These are phyloP conservation scores for Sphaerophoria rueppellii DNA, from an alignment of 2,888 invertebrate species.

Conservation along the genomic window DNA sequence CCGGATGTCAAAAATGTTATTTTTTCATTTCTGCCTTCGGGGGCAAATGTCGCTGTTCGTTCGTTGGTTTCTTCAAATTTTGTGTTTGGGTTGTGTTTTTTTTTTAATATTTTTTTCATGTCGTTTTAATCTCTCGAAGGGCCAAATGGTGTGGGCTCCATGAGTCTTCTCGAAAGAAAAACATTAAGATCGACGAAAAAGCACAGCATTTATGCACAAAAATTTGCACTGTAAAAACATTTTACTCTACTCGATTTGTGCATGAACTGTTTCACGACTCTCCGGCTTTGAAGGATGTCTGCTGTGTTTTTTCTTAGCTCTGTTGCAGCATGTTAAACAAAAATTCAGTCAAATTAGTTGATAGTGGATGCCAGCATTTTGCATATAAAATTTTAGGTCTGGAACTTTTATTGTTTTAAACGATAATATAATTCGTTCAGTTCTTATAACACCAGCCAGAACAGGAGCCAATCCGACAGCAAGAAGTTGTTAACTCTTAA, in stretches of 20 bases:
- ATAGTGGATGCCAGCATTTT: too few relatives aligned
- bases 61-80: slow-evolving; percentile 21
- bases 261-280: too few relatives aligned
- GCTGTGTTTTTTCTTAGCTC: too few relatives aligned
- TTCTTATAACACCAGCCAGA: too few relatives aligned
- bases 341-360: too few relatives aligned
- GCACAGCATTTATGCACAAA: slow-evolving; percentile 17
- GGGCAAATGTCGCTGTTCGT: slow-evolving; percentile 56
- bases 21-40: slow-evolving; percentile 63
- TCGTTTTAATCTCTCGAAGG: slow-evolving; percentile 35
- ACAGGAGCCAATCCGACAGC: too few relatives aligned
- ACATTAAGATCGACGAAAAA: background rate
- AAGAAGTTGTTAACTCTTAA: too few relatives aligned
- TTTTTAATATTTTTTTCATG: background rate
- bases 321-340: too few relatives aligned
- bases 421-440: too few relatives aligned
- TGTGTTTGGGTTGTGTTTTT: slow-evolving; percentile 10
- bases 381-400: too few relatives aligned
- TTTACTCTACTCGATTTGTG: background rate
- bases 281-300: too few relatives aligned
- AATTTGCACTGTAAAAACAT: slow-evolving; percentile 21
- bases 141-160: slow-evolving; percentile 13
- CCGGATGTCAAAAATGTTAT: slow-evolving; percentile 69
- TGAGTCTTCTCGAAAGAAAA: slow-evolving; percentile 14
- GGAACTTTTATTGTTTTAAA: too few relatives aligned